Conservation (phyloP, 2,888 invertebrate genomes). For the Reticulitermes lucifugus region DNA sequence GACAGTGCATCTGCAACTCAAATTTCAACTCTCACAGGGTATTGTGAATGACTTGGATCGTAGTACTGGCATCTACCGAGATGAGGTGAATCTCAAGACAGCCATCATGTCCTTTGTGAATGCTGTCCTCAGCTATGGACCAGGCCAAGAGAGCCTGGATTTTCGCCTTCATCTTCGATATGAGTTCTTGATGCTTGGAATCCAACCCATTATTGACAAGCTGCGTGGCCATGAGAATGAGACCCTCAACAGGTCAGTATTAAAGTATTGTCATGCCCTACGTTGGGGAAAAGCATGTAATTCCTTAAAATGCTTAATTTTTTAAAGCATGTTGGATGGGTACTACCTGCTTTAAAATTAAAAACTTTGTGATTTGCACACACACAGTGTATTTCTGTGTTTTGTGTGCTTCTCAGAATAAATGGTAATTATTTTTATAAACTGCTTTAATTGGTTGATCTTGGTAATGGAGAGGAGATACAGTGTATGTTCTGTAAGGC, state of each 20-base stretch:
- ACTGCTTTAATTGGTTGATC: too few relatives aligned
- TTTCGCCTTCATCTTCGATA: constrained; percentile 95
- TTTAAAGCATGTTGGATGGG: not conserved
- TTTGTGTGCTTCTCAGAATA: too few relatives aligned
- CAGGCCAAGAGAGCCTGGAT: constrained; percentile 95
- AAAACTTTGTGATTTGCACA: too few relatives aligned
- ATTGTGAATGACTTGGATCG: constrained; percentile 93
- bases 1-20: not conserved
- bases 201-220: constrained; percentile 95
- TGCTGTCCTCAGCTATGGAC: constrained; percentile 95
- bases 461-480: too few relatives aligned
- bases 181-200: constrained; percentile 96
- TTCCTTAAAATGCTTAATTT: not conserved
- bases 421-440: too few relatives aligned
- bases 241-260: constrained; percentile 78
- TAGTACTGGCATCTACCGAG: constrained; percentile 89
- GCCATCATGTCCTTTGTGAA: constrained; percentile 99
- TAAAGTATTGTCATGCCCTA: not conserved
- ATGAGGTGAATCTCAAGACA: constrained; percentile 93
- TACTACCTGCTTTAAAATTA: too few relatives aligned
- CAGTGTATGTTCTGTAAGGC: too few relatives aligned
- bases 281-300: not conserved
- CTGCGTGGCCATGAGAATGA: constrained; percentile 93
- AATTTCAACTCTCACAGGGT: constrained; percentile 66
- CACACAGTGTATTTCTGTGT: too few relatives aligned